Evolutionary conservation across 1,140 invertebrate species (phyloP).

Genomic region (Drosophila murphyi): DNA sequence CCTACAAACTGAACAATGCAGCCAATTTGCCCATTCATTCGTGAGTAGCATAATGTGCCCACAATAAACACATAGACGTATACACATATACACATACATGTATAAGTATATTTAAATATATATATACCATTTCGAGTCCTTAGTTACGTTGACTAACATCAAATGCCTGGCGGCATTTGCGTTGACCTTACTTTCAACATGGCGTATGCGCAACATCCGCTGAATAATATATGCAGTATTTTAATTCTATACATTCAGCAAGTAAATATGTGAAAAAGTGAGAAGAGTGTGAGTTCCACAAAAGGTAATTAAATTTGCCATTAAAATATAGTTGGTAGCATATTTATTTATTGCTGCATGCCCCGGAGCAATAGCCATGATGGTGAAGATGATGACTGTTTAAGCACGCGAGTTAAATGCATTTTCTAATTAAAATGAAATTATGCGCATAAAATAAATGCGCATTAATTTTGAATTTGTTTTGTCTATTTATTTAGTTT

Average conservation of each 20-base stretch:
- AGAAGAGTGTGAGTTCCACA: not conserved
- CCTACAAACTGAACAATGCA: constrained; percentile 33
- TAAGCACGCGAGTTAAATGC: constrained; percentile 30
- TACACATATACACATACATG: not conserved
- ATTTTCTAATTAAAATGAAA: constrained; percentile 74
- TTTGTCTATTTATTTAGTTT: constrained; percentile 36
- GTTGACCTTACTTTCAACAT: constrained; percentile 62
- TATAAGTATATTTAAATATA: not conserved
- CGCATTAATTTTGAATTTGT: constrained; percentile 58
- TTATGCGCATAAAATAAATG: constrained; percentile 74
- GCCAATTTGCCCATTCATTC: constrained; percentile 41
- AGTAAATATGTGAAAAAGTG: not conserved
- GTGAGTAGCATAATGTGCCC: constrained; percentile 21
- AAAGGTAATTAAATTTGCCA: constrained; percentile 67
- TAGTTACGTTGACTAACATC: constrained; percentile 20
- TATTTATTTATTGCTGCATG: constrained; percentile 74
- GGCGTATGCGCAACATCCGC: constrained; percentile 74
- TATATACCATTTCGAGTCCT: not conserved
- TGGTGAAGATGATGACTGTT: constrained; percentile 19
- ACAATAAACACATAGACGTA: constrained; percentile 17
- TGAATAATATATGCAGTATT: constrained; percentile 37
- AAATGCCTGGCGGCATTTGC: constrained; percentile 62
- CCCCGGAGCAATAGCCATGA: constrained; percentile 39
- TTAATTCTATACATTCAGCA: constrained; percentile 2
- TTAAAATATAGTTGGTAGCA: constrained; percentile 68